Conservation (phyloP, 2,888 invertebrate species). For the Chloroclysta siterata region DNA sequence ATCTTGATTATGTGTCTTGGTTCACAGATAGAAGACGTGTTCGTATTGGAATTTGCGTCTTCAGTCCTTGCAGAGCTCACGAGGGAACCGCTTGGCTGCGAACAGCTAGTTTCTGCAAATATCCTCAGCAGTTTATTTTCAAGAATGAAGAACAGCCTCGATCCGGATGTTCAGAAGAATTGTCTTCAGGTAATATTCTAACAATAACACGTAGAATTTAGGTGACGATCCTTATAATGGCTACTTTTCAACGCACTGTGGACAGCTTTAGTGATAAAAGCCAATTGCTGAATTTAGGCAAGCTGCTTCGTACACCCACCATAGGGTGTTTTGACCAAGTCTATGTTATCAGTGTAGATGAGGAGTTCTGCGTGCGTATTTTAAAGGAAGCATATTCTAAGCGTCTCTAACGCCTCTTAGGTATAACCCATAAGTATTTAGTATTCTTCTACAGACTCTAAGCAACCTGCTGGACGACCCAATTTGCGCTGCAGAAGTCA, state of each 20-base stretch:
- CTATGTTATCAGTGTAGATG: no score
- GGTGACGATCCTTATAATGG: no score
- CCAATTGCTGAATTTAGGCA: no score
- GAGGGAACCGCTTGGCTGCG: conserved; percentile 76
- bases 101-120: conserved; percentile 73
- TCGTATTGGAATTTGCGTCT: conserved; percentile 83
- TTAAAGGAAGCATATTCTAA: no score
- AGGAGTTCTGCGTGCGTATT: no score
- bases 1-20: neutral
- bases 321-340: no score
- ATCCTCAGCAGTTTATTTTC: conserved; percentile 74
- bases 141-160: conserved; percentile 77
- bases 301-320: no score
- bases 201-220: no score
- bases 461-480: conserved; percentile 82
- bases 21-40: conserved; percentile 75
- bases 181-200: conserved; percentile 73
- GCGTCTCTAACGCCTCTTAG: neutral
- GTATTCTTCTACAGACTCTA: conserved; percentile 62
- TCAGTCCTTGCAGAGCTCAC: conserved; percentile 79
- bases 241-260: no score
- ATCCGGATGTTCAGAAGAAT: conserved; percentile 85
- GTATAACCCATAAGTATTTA: no score
- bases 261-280: no score
- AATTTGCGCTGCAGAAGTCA: conserved; percentile 72